Percentiles rank a stretch among this genome's conserved stretches.
These are phyloP conservation scores for Lipotes vexillifer DNA, from an alignment of 2,113 vertebrate genomes.

Conservation along the genomic window DNA sequence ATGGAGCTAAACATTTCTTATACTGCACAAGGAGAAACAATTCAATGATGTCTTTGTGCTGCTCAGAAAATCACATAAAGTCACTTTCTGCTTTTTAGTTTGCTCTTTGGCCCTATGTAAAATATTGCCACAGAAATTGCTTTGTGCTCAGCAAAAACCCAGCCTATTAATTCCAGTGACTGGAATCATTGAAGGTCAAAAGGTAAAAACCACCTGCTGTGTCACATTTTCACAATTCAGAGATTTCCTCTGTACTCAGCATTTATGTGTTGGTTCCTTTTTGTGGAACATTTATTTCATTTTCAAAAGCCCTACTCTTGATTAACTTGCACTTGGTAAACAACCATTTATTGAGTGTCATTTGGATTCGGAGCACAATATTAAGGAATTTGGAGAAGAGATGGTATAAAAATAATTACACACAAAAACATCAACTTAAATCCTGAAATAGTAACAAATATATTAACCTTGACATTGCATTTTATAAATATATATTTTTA, in stretches of 20 bases:
- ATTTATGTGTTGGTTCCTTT: neutral
- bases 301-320: neutral
- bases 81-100: slow-evolving; percentile 48
- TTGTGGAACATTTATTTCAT: neutral
- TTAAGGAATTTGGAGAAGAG: neutral
- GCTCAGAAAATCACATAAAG: slow-evolving; percentile 35
- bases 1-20: neutral
- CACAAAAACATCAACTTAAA: neutral
- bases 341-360: neutral
- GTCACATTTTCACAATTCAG: slow-evolving; percentile 34
- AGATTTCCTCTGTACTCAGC: slow-evolving; percentile 55
- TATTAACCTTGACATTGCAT: neutral
- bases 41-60: slow-evolving; percentile 54
- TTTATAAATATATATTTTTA: neutral
- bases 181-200: slow-evolving; percentile 26
- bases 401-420: neutral
- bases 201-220: slow-evolving; percentile 52
- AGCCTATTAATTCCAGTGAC: slow-evolving; percentile 53
- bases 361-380: neutral
- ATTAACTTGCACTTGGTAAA: slow-evolving; percentile 17
- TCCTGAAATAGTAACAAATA: neutral
- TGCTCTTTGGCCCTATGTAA: slow-evolving; percentile 53
- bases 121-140: slow-evolving; percentile 60
- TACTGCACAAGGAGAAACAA: neutral
- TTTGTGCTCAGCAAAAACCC: slow-evolving; percentile 62